Evolutionary conservation across 1,140 invertebrate species (phyloP).

Genomic region (Nautilus pompilius): DNA sequence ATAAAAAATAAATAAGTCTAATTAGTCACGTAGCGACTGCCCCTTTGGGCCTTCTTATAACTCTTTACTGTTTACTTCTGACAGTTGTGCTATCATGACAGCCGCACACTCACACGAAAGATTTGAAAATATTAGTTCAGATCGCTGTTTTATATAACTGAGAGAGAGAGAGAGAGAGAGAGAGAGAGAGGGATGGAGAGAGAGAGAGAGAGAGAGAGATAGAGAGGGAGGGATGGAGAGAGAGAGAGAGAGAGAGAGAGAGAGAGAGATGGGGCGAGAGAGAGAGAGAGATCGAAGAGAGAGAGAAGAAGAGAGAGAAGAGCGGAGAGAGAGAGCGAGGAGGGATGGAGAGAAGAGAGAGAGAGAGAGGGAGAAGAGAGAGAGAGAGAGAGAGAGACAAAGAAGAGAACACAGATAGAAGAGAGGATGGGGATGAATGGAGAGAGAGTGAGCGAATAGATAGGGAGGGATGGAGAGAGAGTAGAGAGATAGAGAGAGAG

Average conservation of each 20-base stretch:
- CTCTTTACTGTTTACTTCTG: constrained; percentile 8
- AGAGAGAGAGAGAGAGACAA: constrained; percentile 1
- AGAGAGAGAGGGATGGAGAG: neutral
- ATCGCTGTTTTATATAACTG: neutral
- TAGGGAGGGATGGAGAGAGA: neutral
- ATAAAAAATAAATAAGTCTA: constrained; percentile 43
- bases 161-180: constrained; percentile 7
- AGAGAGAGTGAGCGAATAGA: constrained; percentile 1
- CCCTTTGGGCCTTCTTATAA: constrained; percentile 31
- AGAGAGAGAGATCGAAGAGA: neutral
- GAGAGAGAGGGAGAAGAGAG: neutral
- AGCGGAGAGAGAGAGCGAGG: neutral
- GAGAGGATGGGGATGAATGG: neutral
- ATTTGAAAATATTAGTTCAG: neutral
- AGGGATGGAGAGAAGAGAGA: neutral
- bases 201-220: neutral
- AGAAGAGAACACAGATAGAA: neutral
- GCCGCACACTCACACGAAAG: neutral
- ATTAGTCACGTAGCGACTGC: constrained; percentile 24
- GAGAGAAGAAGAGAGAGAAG: neutral
- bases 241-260: neutral
- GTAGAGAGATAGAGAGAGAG: neutral
- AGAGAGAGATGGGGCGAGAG: neutral
- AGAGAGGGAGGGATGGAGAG: neutral
- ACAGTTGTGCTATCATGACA: neutral